Evolutionary conservation across 1,140 invertebrate genomes (phyloP).

Genomic region (Andricus grossulariae): DNA sequence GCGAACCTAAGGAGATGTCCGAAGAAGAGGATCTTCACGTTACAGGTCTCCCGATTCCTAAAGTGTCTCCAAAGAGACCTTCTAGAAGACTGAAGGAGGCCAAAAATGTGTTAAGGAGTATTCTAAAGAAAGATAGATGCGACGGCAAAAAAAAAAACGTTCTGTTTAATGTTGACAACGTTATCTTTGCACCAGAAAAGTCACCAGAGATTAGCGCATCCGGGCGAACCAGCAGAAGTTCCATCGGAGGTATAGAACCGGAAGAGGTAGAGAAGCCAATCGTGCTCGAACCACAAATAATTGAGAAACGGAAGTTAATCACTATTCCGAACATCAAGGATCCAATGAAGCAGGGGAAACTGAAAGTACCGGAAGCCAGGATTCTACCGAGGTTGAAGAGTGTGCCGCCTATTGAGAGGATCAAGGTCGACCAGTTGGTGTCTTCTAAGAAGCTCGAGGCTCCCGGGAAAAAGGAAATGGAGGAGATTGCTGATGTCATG

Average conservation of each 20-base stretch:
- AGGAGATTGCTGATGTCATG: conserved; percentile 1
- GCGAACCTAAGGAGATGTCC: conserved; percentile 65
- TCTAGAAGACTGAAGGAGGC: conserved; percentile 68
- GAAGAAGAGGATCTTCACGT: conserved; percentile 57
- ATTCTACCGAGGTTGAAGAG: conserved; percentile 45
- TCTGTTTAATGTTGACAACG: conserved; percentile 71
- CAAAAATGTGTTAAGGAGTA: conserved; percentile 72
- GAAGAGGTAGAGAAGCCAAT: conserved; percentile 44
- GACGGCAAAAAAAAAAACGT: conserved; percentile 71
- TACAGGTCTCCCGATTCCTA: conserved; percentile 71
- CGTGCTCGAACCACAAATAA: conserved; percentile 40
- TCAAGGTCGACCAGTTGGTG: conserved; percentile 63
- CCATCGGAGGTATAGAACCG: conserved; percentile 49
- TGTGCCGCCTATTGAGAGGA: conserved; percentile 50
- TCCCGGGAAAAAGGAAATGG: conserved; percentile 11
- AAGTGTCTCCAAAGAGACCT: conserved; percentile 73
- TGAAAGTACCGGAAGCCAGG: conserved; percentile 55
- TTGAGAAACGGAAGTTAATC: conserved; percentile 62
- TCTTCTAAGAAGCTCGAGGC: conserved; percentile 39
- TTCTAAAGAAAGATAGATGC: conserved; percentile 74
- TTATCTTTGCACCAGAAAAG: conserved; percentile 73
- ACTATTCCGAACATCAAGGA: conserved; percentile 73
- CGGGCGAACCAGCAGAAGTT: conserved; percentile 58
- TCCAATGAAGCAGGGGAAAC: conserved; percentile 58
- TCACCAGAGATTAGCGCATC: conserved; percentile 50